Base-by-base conservation (phyloP, 2,113 vertebrate species). In the Pteruthius melanotis region DNA sequence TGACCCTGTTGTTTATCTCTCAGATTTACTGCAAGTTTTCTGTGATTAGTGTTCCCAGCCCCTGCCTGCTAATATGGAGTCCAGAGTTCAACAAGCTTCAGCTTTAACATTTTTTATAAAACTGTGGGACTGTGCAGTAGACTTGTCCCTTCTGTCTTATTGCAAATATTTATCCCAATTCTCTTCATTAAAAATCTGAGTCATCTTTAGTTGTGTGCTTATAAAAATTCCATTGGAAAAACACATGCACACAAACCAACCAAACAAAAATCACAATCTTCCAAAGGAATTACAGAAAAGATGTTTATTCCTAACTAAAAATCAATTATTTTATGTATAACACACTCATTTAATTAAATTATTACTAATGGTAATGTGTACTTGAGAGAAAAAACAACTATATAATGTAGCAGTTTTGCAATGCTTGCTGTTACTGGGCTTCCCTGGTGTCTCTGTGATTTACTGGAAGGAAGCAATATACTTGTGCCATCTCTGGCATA, bases 161-260 rank as follows among this genome's bases (percentile, higher is more conserved):
- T 2, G 0, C 90, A 94, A 94, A 94, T 95, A 96, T 95, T 94
- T 96, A 90, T 96, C 76, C 64, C 56, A 86, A 56, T 89, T 81
- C 54, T 92, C 76, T 83, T 90, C 35, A 93, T 92, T 90, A 94
- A 95, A 94, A 87, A 65, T 94, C 91, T 91, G 91, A 94, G 57
- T 95, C 87, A 94, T 96, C 77, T 94, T 35, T 64, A 71, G 30
- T 76, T 74, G 57, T 47, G 24, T 69, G 28, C 77, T 94, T 88
- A 76, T 35, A 91, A 95, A 96, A 85, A 89, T 89, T 93, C 76
- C 33, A 27, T 44, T 93, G 61, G 61, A 94, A 91, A 93, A 80
- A 63, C 59, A 72, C 40, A 69, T 37, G 30, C 44, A 35, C 39
- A 65, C 13, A 37, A 90, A 56, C 44, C 13, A 78, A 56, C 27